A percentile compares a stretch with the other conserved stretches of the same genome.
Evolutionary conservation across 2,113 vertebrate genomes (phyloP).

Genomic region (Donacobius atricapilla): DNA sequence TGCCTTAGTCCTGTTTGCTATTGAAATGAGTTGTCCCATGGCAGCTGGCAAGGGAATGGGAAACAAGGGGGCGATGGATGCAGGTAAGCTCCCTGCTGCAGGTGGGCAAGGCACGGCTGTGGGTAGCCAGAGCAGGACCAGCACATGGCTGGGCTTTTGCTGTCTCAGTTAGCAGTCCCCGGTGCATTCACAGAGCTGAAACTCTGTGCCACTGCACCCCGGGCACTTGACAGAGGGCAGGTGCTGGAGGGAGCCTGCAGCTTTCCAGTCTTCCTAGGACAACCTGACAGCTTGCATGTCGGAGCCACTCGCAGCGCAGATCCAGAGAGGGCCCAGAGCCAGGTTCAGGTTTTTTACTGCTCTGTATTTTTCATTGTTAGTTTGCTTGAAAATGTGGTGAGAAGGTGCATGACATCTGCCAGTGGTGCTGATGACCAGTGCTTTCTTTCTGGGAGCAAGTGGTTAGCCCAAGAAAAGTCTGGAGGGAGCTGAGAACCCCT

Average conservation of each 20-base stretch:
- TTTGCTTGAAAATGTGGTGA: neutral
- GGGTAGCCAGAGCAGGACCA: neutral
- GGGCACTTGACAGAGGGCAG: neutral
- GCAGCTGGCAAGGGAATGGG: neutral
- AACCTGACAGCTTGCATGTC: neutral
- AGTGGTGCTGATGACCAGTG: neutral
- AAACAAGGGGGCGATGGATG: neutral
- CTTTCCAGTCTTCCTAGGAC: neutral
- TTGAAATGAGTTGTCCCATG: neutral
- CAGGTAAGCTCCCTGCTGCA: neutral
- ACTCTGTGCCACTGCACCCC: fast-evolving
- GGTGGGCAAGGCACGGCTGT: neutral
- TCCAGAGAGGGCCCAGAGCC: neutral
- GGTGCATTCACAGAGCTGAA: neutral
- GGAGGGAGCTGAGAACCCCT: neutral
- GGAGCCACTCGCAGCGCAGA: neutral
- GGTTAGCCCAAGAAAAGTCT: neutral
- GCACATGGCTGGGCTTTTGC: neutral
- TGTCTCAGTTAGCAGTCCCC: neutral
- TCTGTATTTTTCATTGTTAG: neutral
- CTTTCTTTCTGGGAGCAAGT: neutral
- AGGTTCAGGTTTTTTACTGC: neutral
- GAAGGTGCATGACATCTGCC: neutral
- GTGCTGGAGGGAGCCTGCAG: neutral
- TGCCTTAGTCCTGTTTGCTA: neutral